Base-by-base conservation (phyloP, 2,113 vertebrate species). In the Mirounga angustirostris region DNA sequence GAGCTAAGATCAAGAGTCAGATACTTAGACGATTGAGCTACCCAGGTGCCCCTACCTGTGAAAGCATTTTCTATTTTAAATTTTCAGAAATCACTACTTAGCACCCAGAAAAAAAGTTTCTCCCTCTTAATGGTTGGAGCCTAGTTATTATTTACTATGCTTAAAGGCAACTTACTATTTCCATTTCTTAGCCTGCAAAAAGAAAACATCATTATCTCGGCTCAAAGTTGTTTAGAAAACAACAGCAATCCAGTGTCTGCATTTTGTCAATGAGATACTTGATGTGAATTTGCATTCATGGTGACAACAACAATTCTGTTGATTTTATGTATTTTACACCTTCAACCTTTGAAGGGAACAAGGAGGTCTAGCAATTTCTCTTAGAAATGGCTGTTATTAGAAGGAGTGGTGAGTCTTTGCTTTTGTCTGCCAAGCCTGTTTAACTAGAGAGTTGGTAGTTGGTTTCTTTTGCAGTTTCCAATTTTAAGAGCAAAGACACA, bases 91-190 rank as follows among this genome's bases (percentile, higher is more conserved):
- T 88, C 12, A 71, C 81, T 83, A 30, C 56, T 58, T 71, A 91
- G 83, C 58, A 58, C 78, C 18, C 59, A n/a, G 65, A 56, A 54
- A 13, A 63, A 63, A 36, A 33, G 4, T 50, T 52, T 93, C 76
- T 71, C 52, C 94, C 59, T 95, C 52, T 58, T 86, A 63, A 93
- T 43, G 18, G 54, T 54, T 89, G 95, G 56, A 89, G 26, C n/a
- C 56, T 65, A 79, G 33, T 71, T 65, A 91, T 52, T 54, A 24
- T 73, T 91, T 93, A 85, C 79, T 63, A 12, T 80, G 76, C 56
- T 87, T 96, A 95, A 89, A 95, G 15, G n/a, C 26, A 83, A 90
- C 26, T 95, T 89, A 43, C 46, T 46, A 76, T 82, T 94, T 93
- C 85, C 30, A 69, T 87, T 52, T 93, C 84, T 95, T 87, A 94